Base-by-base conservation (phyloP, 2,113 vertebrate species). In the Poeciliopsis turrubarensis region DNA sequence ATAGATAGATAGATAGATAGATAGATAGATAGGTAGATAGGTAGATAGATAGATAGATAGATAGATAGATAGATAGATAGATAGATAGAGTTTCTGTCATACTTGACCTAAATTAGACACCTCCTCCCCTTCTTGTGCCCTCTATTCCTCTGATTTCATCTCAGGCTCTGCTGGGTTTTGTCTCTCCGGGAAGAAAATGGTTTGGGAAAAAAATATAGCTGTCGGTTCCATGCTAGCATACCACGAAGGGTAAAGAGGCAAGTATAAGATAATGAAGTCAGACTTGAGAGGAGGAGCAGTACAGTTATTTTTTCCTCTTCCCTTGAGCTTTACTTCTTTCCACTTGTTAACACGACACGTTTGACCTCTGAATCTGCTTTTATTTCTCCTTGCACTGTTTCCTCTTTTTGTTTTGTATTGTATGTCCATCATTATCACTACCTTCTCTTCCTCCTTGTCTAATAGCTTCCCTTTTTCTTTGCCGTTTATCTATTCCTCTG, bases 251-350 rank as follows among this genome's bases (percentile, higher is more conserved):
- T 72, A 71, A 80, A 66, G 63, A 82, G 74, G 74, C 60, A 70
- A 82, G 80, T 78, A 65, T 68, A 72, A 82, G 82, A 76, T 85
- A 89, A 90, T 90, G 84, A 89, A 87, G 85, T 89, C 79, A 66
- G 72, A 79, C 73, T 86, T 78, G 87, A 85, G 68, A 79, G 67
- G 57, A 68, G 82, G 51, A 82, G 80, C 63, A 47, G 62, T 65
- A 67, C 14, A 9, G 25, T 80, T 81, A 68, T 69, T 60, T 54
- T 32, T 27, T 17, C 5, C 22, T 51, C 47, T 19, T 51, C 41
- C 31, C 54, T 11, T n/a, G 11, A 79, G 71, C 31, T 76, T 64
- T 63, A 73, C 5, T 51, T 51, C 47, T 57, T 84, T 81, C 57
- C 65, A 86, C 73, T 86, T 87, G 83, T 81, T 87, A 86, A 87